These are phyloP conservation scores for Cydia splendana DNA, from an alignment of 1,140 invertebrate genomes.

Conservation along the genomic window DNA sequence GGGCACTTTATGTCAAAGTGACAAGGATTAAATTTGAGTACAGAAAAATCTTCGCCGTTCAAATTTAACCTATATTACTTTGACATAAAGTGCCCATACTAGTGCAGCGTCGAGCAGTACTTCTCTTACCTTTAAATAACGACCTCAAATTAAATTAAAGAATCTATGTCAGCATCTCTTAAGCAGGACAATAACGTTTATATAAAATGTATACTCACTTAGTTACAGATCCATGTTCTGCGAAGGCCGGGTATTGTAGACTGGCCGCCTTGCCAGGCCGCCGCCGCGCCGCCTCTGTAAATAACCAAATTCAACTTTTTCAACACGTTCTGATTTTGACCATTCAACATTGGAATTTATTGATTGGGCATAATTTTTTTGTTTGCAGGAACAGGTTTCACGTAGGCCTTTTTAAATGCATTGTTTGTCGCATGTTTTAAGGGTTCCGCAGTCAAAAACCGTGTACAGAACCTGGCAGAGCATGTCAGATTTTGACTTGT, in stretches of 20 bases:
- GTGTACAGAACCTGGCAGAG: too few relatives aligned
- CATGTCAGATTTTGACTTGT: too few relatives aligned
- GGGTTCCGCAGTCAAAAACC: background rate
- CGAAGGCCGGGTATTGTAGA: conserved; percentile 13
- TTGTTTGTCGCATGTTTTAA: background rate
- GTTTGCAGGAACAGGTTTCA: conserved; percentile 4
- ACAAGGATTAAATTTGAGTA: too few relatives aligned
- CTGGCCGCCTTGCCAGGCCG: conserved; percentile 13
- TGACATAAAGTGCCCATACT: too few relatives aligned
- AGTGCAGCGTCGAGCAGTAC: too few relatives aligned
- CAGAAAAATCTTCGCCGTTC: too few relatives aligned
- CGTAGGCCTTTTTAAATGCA: background rate
- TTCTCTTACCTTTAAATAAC: too few relatives aligned
- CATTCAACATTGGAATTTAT: conserved; percentile 30
- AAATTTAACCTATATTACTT: too few relatives aligned
- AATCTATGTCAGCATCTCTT: background rate
- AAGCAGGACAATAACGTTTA: background rate
- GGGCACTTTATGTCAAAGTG: too few relatives aligned
- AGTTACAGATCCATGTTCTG: conserved; percentile 24
- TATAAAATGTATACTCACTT: background rate
- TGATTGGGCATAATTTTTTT: conserved; percentile 25
- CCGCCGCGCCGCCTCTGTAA: conserved; percentile 6
- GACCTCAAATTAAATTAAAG: too few relatives aligned
- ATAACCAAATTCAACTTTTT: conserved; percentile 23
- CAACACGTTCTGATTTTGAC: conserved; percentile 23